Base-by-base conservation (phyloP, 2,888 invertebrate genomes). In the Eulithis testata region DNA sequence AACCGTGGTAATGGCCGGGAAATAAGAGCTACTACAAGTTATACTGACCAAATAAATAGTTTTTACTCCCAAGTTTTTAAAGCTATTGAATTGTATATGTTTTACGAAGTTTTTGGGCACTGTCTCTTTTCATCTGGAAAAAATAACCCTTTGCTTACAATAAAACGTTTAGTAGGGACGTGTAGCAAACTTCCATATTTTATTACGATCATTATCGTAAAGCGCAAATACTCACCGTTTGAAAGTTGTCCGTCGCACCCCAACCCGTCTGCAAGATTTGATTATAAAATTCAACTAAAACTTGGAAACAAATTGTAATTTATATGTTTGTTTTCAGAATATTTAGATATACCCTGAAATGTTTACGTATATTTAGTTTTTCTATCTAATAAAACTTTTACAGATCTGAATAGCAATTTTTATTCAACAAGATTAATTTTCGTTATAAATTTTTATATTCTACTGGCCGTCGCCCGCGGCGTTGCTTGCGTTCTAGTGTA, bases 151-250 rank as follows among this genome's bases (percentile, higher is more conserved):
- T 80, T 77, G 84, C 85, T 90, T 85, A 89, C 86, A 90, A 90
- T 93, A 91, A 93, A 93, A 87, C 91, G 90, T 92, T 92, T 92
- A 92, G 88, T 87, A 80, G 81, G 85, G 84, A 81, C 82, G 82
- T 81, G 82, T 85, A 86, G 87, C 89, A 90, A 92, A 92, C 84
- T 92, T 91, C 89, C 90, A 92, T 92, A 92, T 92, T 93, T 92
- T 92, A 93, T 91, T 90, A 85, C 82, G 90, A 91, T 90, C 91
- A 89, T 92, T 91, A 93, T 92, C 91, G 90, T 92, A 91, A 91
- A 92, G 76, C 77, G 76, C 75, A 80, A 83, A 87, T 82, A 83
- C 79, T 80, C 78, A 80, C 82, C 84, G 83, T 86, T 89, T 90
- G 90, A 91, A 91, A 90, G 88, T 91, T 82, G 77, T 72, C 73